Evolutionary conservation across 2,888 invertebrate genomes (phyloP).

Genomic region (Rosalia funebris): DNA sequence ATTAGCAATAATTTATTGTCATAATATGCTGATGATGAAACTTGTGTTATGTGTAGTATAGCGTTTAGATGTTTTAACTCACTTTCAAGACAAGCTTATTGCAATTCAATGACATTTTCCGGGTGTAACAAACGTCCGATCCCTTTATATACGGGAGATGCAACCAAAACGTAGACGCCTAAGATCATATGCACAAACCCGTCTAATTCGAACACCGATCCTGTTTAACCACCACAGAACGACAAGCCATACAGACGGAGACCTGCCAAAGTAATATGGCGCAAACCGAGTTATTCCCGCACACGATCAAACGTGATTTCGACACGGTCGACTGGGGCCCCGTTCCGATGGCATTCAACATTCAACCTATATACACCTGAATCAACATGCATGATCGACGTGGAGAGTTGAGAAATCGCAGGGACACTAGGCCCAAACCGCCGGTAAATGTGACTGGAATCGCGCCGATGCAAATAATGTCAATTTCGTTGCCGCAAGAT

Average conservation of each 20-base stretch:
- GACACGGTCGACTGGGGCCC: constrained; percentile 7
- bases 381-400: constrained; percentile 4
- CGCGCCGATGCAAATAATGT: constrained; percentile 34
- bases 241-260: neutral
- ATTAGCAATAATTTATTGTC: too few relatives aligned
- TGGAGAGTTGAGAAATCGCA: neutral
- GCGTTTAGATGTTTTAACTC: too few relatives aligned
- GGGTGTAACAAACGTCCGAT: too few relatives aligned
- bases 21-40: too few relatives aligned
- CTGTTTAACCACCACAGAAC: neutral
- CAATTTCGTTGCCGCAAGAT: constrained; percentile 16
- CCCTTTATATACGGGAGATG: too few relatives aligned
- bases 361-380: constrained; percentile 8
- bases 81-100: too few relatives aligned
- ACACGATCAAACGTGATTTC: constrained; percentile 18
- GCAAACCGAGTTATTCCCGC: neutral
- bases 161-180: too few relatives aligned
- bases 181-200: too few relatives aligned
- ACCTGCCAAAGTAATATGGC: neutral
- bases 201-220: neutral
- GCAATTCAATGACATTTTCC: too few relatives aligned
- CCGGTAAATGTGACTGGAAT: constrained; percentile 55
- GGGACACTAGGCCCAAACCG: constrained; percentile 46
- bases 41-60: too few relatives aligned
- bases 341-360: too few relatives aligned